Evolutionary conservation across 2,113 vertebrate species (phyloP), one percentile per base, ranked within the genome.

Genomic region (Siniperca chuatsi): DNA sequence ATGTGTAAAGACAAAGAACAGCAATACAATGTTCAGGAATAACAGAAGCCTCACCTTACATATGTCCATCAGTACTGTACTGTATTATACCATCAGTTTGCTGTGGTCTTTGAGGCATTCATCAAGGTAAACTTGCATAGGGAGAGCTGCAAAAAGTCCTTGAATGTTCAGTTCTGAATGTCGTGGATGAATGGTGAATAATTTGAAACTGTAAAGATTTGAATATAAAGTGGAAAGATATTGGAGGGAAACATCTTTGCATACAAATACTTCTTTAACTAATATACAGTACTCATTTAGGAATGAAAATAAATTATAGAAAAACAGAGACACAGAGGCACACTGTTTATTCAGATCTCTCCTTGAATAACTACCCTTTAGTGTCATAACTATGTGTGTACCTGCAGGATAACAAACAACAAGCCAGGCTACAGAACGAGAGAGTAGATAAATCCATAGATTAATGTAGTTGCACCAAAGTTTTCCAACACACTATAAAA

Each of bases 1-100:
- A 75, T 29, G 8, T 66, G 25, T 44, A 29, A 67, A 76, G 54
- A 57, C 40, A 71, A 78, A 78, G 42, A 78, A 15, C 57, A 81
- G 46, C 46, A 76, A 54, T 40, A 48, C 29, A 75, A 25, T 64
- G 35, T 29, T 60, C 10, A 11, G 50, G 67, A 81, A 80, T 42
- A 37, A 78, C 55, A 81, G 10, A 69, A 0, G 57, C 55, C 29
- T 50, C 10, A 52, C 21, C 21, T 70, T 25, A 50, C 15, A 33
- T 23, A n/a, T n/a, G 16, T 61, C 16, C 35, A 54, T 80, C 60
- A 12, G 55, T 23, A 23, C 18, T 76, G 33, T 23, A 8, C 60
- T 72, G 33, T 23, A 8, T 52, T 25, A 10, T 6, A 18, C 8
- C 48, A 67, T 72, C 44, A 48, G 67, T 67, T 68, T 50, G 18